Evolutionary conservation across 2,888 invertebrate species (phyloP), one percentile per base, ranked within the genome.

Genomic region (Eupithecia abbreviata): DNA sequence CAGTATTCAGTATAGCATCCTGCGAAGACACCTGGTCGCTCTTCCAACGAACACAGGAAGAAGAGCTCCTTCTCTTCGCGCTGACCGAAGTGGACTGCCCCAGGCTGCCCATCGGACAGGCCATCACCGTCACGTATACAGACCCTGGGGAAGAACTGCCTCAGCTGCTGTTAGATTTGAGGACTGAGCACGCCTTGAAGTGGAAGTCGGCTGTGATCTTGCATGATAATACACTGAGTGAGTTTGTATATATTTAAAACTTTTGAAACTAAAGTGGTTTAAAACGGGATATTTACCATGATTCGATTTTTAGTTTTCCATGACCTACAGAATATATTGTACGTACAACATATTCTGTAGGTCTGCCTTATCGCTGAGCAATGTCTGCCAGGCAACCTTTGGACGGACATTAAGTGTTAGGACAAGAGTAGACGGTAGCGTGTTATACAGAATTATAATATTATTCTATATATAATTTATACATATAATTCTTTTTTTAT

Each of bases 21-120:
- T 98, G 98, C 88, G 88, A 95, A 75, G 96, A 96, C 78, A 97
- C 97, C 0, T 98, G 98, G 98, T 94, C 95, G 9, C 92, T 98
- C 73, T 97, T 96, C 88, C 94, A 96, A 73, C 90, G 95, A 1
- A 96, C 96, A 0, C 95, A 96, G 84, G 95, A 95, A 78, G 96
- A 97, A 83, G 96, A 96, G 76, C 92, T 98, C 9, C 90, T 97
- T 0, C 95, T 97, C 67, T 96, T 98, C 80, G 97, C 97, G 0
- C 95, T 98, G 79, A 97, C 98, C 72, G 98, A 97, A 86, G 95
- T 96, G 0, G 97, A 98, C 85, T 98, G 98, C 87, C 97, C 98
- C 0, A 95, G 98, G 62, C 89, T 98, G 71, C 97, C 98, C 0
- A 84, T 92, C 0, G 90, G 95, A 49, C 94, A 96, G 30, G 97